Evolutionary conservation across 2,888 invertebrate genomes (phyloP).

Genomic region (Adineta ricciae): DNA sequence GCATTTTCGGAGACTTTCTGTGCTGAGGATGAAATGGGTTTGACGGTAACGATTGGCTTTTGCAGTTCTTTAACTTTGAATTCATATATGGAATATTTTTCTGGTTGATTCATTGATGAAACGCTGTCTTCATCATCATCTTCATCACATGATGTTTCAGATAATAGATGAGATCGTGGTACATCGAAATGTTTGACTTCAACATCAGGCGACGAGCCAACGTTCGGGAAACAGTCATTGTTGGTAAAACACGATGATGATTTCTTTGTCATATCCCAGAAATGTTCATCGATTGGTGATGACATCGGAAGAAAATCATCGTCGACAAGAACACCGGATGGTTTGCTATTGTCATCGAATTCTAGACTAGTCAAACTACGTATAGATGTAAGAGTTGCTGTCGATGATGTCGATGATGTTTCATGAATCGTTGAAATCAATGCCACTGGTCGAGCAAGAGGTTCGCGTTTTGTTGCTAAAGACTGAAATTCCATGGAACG

Average conservation of each 20-base stretch:
- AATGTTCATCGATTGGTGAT: conserved; percentile 30
- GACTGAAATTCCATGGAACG: conserved; percentile 14
- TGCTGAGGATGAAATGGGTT: background rate
- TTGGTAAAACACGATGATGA: background rate
- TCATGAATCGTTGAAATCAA: background rate
- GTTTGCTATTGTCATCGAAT: conserved; percentile 5
- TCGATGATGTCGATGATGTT: background rate
- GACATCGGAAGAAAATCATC: conserved; percentile 33
- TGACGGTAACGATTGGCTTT: background rate
- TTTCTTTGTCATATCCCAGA: conserved; percentile 21
- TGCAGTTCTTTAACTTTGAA: background rate
- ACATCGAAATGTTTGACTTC: conserved; percentile 5
- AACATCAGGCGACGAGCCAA: conserved; percentile 29
- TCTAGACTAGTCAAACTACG: conserved; percentile 14
- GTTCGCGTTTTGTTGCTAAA: background rate
- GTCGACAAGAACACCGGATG: conserved; percentile 31
- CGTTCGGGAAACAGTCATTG: conserved; percentile 28
- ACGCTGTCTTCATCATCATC: background rate
- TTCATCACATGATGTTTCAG: background rate
- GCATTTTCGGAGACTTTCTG: background rate
- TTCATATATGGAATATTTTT: background rate
- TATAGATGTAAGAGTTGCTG: background rate
- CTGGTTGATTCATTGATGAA: background rate
- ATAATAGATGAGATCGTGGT: background rate
- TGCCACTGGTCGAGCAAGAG: background rate